Evolutionary conservation across 1,140 invertebrate genomes (phyloP).

Genomic region (Charaxes varanes): DNA sequence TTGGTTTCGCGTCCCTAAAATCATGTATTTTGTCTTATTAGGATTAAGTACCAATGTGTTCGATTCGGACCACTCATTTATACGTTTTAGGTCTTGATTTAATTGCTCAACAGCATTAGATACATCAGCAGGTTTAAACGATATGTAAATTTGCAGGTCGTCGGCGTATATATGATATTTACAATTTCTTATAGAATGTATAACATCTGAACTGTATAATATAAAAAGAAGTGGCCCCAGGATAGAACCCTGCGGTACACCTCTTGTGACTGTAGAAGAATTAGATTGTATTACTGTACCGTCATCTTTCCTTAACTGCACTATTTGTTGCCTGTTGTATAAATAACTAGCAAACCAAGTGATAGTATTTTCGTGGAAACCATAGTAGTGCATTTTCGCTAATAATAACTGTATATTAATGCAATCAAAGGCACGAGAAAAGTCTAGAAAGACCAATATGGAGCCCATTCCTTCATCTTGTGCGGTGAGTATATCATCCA

Average conservation of each 20-base stretch:
- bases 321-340: constrained; percentile 2
- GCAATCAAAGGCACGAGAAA: constrained; percentile 7
- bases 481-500: too few relatives aligned
- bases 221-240: too few relatives aligned
- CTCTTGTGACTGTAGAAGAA: too few relatives aligned
- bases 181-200: neutral
- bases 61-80: neutral
- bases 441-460: neutral
- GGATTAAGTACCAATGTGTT: neutral
- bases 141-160: constrained; percentile 1
- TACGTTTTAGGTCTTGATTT: neutral
- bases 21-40: neutral
- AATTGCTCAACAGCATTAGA: neutral
- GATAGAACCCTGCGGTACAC: neutral
- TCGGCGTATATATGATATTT: constrained; percentile 3
- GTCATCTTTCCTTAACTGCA: neutral
- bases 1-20: neutral
- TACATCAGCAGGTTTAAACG: neutral
- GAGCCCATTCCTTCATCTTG: too few relatives aligned
- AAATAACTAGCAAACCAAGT: constrained; percentile 7
- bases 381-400: too few relatives aligned
- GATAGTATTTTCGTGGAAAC: constrained; percentile 1
- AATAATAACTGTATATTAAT: neutral
- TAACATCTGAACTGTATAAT: neutral
- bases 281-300: too few relatives aligned